Percentiles rank a stretch among this genome's conserved stretches.
Evolutionary conservation across 1,140 invertebrate species (phyloP).

Genomic region (Neotoxoptera formosana): DNA sequence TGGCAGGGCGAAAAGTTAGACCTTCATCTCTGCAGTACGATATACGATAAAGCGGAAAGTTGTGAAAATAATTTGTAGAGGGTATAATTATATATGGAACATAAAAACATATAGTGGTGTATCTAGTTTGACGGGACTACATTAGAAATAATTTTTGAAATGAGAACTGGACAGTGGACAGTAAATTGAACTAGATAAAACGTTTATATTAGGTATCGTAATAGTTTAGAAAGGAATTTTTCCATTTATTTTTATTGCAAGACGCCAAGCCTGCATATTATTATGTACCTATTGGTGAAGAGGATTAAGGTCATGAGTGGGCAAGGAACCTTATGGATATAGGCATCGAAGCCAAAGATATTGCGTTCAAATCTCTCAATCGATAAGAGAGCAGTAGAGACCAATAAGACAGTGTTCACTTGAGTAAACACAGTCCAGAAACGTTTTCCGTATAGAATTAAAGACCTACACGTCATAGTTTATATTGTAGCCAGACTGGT

Average conservation of each 20-base stretch:
- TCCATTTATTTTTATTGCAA: too few species aligned
- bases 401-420: not conserved
- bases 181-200: not conserved
- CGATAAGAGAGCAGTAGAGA: not conserved
- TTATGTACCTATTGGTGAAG: too few species aligned
- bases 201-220: too few species aligned
- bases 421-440: not conserved
- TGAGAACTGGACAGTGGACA: not conserved
- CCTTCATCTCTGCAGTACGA: too few species aligned
- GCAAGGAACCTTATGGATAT: not conserved
- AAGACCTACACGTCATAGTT: not conserved
- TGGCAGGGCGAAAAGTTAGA: not conserved
- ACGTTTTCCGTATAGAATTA: not conserved
- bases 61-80: not conserved
- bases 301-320: not conserved
- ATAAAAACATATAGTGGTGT: too few species aligned
- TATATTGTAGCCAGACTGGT: not conserved
- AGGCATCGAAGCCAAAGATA: not conserved
- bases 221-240: not conserved
- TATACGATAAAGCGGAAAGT: not conserved
- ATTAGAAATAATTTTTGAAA: not conserved
- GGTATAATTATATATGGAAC: too few species aligned
- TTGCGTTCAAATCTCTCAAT: not conserved
- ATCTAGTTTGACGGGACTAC: not conserved
- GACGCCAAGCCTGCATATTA: too few species aligned